These are phyloP conservation scores for Neomonachus schauinslandi DNA, from an alignment of 2,113 vertebrate species.

Conservation along the genomic window DNA sequence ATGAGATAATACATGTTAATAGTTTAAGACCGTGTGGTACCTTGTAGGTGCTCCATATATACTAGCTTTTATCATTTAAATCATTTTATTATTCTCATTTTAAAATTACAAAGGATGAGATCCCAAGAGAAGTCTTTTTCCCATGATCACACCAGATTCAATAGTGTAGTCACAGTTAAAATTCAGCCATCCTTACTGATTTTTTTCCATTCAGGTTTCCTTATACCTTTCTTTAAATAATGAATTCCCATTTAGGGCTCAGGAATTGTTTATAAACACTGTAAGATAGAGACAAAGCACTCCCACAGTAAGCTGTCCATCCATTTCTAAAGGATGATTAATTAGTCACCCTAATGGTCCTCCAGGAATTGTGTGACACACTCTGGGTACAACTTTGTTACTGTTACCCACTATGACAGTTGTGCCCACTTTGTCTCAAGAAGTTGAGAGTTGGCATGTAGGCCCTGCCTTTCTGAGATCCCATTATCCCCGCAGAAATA, in stretches of 20 bases:
- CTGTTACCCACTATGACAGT: background rate
- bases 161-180: background rate
- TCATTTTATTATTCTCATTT: conserved; percentile 43
- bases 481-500: background rate
- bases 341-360: background rate
- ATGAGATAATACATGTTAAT: background rate
- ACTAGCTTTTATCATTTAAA: background rate
- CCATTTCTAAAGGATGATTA: background rate
- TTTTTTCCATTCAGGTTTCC: background rate
- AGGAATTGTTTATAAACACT: background rate
- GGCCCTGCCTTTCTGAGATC: background rate
- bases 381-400: background rate
- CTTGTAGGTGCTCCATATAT: background rate
- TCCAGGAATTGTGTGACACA: background rate
- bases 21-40: background rate
- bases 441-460: background rate
- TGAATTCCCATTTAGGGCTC: background rate
- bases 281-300: background rate
- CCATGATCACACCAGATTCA: background rate
- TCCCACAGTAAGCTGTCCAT: background rate
- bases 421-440: background rate
- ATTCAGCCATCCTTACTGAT: background rate
- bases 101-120: conserved; percentile 34
- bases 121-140: background rate
- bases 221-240: background rate